Conservation (phyloP, 1,140 invertebrate genomes). For the Bombus haemorrhoidalis region DNA sequence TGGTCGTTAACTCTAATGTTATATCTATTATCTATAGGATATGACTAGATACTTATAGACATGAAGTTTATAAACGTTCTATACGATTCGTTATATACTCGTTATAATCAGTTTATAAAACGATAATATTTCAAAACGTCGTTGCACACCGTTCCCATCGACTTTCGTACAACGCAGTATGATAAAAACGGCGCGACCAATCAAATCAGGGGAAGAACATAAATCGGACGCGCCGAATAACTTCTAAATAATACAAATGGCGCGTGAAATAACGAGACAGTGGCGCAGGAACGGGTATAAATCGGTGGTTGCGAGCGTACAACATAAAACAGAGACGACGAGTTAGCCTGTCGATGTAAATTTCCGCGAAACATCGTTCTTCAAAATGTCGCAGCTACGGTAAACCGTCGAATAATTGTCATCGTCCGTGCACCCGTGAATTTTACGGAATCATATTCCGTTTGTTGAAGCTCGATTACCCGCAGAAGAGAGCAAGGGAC, state of each 20-base stretch:
- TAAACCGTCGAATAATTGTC: constrained; percentile 18
- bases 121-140: background rate
- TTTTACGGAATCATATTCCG: constrained; percentile 21
- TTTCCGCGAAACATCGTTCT: background rate
- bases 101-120: background rate
- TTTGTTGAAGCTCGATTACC: background rate
- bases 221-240: constrained; percentile 6
- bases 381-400: background rate
- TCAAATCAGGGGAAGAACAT: background rate
- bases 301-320: background rate
- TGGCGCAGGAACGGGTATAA: background rate
- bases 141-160: background rate
- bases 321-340: constrained; percentile 5
- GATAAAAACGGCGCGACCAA: background rate
- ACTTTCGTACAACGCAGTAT: background rate
- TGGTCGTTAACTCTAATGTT: no score
- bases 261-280: constrained; percentile 29
- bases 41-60: background rate
- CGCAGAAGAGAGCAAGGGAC: background rate
- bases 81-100: no score
- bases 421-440: background rate
- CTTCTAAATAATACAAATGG: constrained; percentile 15
- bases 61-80: background rate
- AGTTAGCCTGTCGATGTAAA: constrained; percentile 23
- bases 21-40: no score